phyloP scores from a whole-genome alignment of 2,888 invertebrate genomes.

The Spodoptera picta region DNA sequence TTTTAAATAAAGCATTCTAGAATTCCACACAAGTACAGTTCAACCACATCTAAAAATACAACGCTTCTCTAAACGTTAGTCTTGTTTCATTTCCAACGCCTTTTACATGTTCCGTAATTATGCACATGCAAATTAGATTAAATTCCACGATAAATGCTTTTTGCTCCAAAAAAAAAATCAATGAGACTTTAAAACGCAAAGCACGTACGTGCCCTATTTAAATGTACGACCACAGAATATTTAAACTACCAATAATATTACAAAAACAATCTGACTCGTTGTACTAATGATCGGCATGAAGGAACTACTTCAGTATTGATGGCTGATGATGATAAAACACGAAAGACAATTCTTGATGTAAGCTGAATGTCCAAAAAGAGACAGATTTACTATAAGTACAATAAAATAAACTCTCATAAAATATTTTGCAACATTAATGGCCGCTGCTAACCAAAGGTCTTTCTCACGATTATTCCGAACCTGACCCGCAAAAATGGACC shows the following conservation, averaged over 20 bases:
- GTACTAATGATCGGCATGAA: too few species aligned
- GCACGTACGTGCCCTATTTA: slow-evolving; percentile 6
- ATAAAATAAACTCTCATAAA: neutral
- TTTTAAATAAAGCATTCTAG: neutral
- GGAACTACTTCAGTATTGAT: too few species aligned
- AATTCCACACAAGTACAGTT: neutral
- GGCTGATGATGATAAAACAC: too few species aligned
- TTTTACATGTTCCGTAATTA: slow-evolving; percentile 13
- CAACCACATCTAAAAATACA: neutral
- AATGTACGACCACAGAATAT: neutral
- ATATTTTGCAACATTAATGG: slow-evolving; percentile 3
- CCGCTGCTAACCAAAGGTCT: too few species aligned
- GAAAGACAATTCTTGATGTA: too few species aligned
- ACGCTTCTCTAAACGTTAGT: neutral
- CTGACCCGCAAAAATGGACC: too few species aligned
- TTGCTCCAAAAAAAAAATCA: too few species aligned
- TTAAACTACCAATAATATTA: slow-evolving; percentile 2
- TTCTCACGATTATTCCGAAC: too few species aligned
- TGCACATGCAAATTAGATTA: slow-evolving; percentile 8
- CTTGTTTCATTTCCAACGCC: slow-evolving; percentile 11
- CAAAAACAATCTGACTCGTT: too few species aligned
- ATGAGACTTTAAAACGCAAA: too few species aligned
- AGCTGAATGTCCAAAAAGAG: too few species aligned
- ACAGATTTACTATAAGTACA: too few species aligned
- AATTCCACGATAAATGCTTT: neutral